Evolutionary conservation across 2,888 invertebrate genomes (phyloP).

Genomic region (Gasteruption jaculator): DNA sequence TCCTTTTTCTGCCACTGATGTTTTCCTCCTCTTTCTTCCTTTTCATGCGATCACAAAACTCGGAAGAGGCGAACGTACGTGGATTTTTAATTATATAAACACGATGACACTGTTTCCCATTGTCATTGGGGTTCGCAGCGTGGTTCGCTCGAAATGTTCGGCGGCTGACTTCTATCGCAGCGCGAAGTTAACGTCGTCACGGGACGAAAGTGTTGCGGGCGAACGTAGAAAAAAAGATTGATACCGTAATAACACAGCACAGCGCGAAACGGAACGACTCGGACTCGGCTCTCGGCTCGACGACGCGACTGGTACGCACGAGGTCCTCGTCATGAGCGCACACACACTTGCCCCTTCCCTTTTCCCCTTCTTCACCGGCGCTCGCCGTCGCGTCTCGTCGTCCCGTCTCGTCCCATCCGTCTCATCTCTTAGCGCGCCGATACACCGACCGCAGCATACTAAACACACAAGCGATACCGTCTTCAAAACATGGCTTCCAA

Average conservation of each 20-base stretch:
- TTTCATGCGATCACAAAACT: no score
- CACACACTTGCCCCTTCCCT: conserved; percentile 25
- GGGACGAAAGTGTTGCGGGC: conserved; percentile 25
- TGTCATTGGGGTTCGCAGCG: no score
- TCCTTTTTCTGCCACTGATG: neutral
- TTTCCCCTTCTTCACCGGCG: conserved; percentile 16
- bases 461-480: conserved; percentile 39
- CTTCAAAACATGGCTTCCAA: conserved; percentile 42
- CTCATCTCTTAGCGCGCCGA: conserved; percentile 30
- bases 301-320: conserved; percentile 35
- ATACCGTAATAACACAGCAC: neutral
- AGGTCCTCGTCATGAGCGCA: conserved; percentile 34
- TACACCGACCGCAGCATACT: conserved; percentile 42
- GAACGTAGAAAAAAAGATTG: conserved; percentile 2
- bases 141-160: no score
- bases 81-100: no score
- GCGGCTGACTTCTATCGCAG: no score
- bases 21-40: neutral
- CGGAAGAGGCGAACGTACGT: no score
- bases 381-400: conserved; percentile 3
- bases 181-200: conserved; percentile 22
- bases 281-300: conserved; percentile 27
- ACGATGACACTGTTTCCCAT: no score
- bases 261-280: no score
- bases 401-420: conserved; percentile 13